Conservation (phyloP, 1,140 invertebrate species). For the Zaprionus africanus region DNA sequence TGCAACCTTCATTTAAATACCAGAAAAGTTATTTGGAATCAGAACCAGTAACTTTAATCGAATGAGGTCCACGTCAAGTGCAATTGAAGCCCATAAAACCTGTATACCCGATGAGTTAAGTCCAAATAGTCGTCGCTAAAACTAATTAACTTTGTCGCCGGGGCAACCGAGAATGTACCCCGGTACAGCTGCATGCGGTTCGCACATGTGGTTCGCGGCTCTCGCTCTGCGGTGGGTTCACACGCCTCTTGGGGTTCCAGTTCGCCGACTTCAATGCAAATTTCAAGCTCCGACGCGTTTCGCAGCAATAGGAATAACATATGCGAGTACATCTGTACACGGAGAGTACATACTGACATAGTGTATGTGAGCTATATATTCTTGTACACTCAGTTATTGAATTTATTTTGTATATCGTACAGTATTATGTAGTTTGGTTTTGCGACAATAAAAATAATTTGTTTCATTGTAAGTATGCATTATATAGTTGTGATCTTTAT, state of each 20-base stretch:
- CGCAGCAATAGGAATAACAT: not conserved
- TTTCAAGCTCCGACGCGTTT: constrained; percentile 1
- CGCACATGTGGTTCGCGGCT: not conserved
- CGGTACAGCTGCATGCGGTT: constrained; percentile 1
- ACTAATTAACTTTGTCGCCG: constrained; percentile 25
- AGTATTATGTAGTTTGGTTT: constrained; percentile 27
- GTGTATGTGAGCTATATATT: not conserved
- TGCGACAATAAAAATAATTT: constrained; percentile 76
- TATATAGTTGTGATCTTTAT: constrained; percentile 13
- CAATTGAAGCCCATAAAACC: not conserved
- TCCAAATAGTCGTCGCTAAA: constrained; percentile 10
- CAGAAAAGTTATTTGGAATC: not conserved
- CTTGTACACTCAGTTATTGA: constrained; percentile 44
- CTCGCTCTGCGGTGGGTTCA: not conserved
- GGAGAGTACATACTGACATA: not conserved
- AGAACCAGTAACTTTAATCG: not conserved
- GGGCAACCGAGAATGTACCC: not conserved
- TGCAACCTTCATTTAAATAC: too few species aligned
- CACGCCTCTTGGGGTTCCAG: constrained; percentile 2
- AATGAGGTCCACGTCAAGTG: too few species aligned
- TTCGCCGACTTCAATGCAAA: constrained; percentile 3
- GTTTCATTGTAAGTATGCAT: constrained; percentile 15
- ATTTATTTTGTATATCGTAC: constrained; percentile 43
- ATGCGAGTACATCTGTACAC: not conserved
- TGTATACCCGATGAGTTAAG: not conserved